Base-by-base conservation (phyloP, 1,140 invertebrate species). In the Acromyrmex charruanus region DNA sequence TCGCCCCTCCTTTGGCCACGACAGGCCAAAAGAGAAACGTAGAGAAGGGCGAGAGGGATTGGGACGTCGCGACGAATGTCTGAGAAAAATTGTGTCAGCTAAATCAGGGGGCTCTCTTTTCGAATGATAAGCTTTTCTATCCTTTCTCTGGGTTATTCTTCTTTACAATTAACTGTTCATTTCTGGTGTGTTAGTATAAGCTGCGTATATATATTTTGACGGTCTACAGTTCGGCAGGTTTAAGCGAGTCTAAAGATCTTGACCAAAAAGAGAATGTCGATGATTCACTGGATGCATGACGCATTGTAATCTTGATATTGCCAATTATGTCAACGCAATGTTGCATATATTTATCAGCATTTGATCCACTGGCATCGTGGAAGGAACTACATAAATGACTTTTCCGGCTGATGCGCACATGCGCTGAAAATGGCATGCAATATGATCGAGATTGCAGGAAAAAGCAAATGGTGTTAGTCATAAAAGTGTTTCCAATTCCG, bases 71-170 rank as follows among this genome's bases (percentile, higher is more conserved):
- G 87, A 91, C 90, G 80, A 77, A 35, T 75, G 79, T 44, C 81
- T 81, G 74, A 88, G 87, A 91, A 91, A 91, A 91, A 91, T 91
- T 91, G 85, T 91, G 89, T 90, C 90, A 91, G 90, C 90, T 91
- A 91, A 91, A 90, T 91, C 79, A 90, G 71, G 89, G 89, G 59
- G 44, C 28, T 51, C 59, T 10, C 31, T 31, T 77, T 89, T 89
- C 80, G 49, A 65, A 49, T 16, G 21, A 1, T 44, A 51, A n/a
- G 51, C 59, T 84, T 49, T 72, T 14, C 28, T 21, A 25, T 28
- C 44, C 51, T 58, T 35, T 39, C 28, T 51, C 25, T 31, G 3
- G 7, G 21, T 66, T 31, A 31, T 16, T 51, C 21, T 14, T 49
- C n/a, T 58, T 59, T 61, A 16, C 7, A 49, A 61, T 61, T 59